A percentile compares a stretch with the other conserved stretches of the same genome.
Conservation (phyloP, 2,888 invertebrate genomes). For the Oligia strigilis region DNA sequence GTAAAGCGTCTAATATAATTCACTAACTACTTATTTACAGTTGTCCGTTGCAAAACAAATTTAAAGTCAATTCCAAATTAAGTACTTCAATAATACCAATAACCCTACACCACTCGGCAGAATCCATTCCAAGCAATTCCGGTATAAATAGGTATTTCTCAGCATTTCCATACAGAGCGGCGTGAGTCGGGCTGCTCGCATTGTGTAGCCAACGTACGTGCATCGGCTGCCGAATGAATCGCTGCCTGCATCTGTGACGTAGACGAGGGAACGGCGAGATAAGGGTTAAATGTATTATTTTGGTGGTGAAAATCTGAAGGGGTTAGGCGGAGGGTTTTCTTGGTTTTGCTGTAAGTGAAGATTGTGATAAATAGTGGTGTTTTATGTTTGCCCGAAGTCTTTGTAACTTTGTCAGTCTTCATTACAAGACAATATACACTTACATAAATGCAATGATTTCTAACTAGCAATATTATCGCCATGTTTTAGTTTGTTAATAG, state of each 20-base stretch:
- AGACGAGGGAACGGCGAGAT: constrained; percentile 63
- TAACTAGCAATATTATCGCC: no score
- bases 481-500: no score
- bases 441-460: not conserved
- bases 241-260: constrained; percentile 70
- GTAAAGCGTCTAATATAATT: not conserved
- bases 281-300: constrained; percentile 36
- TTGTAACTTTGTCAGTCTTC: not conserved
- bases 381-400: not conserved
- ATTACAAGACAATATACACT: not conserved
- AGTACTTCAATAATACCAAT: constrained; percentile 9
- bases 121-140: constrained; percentile 53
- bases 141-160: constrained; percentile 62
- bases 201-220: constrained; percentile 73
- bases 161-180: constrained; percentile 68
- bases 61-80: not conserved
- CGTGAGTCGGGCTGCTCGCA: constrained; percentile 42
- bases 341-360: not conserved
- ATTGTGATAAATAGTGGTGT: not conserved
- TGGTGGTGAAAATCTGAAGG: constrained; percentile 3
- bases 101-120: constrained; percentile 2
- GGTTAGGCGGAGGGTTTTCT: not conserved
- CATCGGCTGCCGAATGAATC: constrained; percentile 82
- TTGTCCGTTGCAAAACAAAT: not conserved
- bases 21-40: not conserved